These are phyloP conservation scores for Xanthorhoe spadicearia DNA, from an alignment of 2,888 invertebrate species.

Conservation along the genomic window DNA sequence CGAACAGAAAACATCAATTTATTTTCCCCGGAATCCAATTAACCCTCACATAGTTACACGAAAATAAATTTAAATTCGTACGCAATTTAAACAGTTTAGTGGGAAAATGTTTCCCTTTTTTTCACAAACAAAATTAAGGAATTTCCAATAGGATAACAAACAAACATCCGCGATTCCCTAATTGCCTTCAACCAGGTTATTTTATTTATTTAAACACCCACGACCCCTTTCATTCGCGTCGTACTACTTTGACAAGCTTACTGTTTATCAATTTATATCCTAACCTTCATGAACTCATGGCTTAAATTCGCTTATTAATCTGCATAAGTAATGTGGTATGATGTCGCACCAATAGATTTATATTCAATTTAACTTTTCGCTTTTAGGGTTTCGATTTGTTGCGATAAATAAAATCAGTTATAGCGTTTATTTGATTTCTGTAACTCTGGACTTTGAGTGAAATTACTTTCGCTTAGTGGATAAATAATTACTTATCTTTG, in stretches of 20 bases:
- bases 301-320: slow-evolving; percentile 10
- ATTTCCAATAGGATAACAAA: slow-evolving; percentile 45
- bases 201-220: slow-evolving; percentile 64
- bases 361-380: slow-evolving; percentile 45
- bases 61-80: slow-evolving; percentile 41
- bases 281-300: slow-evolving; percentile 1
- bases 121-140: slow-evolving; percentile 35
- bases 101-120: slow-evolving; percentile 30
- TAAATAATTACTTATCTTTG: slow-evolving; percentile 2
- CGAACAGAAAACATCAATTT: slow-evolving; percentile 34
- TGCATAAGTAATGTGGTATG: slow-evolving; percentile 15
- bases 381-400: slow-evolving; percentile 41
- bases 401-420: slow-evolving; percentile 36
- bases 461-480: slow-evolving; percentile 6
- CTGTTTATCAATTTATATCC: background rate
- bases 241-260: slow-evolving; percentile 35
- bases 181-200: slow-evolving; percentile 57
- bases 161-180: slow-evolving; percentile 50
- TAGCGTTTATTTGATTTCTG: slow-evolving; percentile 36
- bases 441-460: slow-evolving; percentile 6
- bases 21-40: slow-evolving; percentile 39
- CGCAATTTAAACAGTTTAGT: slow-evolving; percentile 39
- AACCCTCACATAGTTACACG: slow-evolving; percentile 37
- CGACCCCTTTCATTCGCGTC: slow-evolving; percentile 54
- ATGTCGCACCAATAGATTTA: slow-evolving; percentile 42